These are phyloP conservation scores for Bos javanicus DNA, from an alignment of 2,113 vertebrate genomes.

Conservation along the genomic window DNA sequence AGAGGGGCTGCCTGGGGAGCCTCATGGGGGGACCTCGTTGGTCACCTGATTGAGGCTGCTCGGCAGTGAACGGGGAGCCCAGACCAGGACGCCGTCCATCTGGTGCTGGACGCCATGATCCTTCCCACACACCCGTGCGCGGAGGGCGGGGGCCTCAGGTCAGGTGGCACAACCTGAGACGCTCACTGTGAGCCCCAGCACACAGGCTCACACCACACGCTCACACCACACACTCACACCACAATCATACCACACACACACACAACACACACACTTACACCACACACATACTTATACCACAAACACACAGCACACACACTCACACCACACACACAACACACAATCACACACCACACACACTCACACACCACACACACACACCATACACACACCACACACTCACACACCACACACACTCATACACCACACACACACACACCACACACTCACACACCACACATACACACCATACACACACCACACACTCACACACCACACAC, in stretches of 20 bases:
- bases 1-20: not conserved
- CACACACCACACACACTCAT: too few species aligned
- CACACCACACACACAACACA: too few species aligned
- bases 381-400: too few species aligned
- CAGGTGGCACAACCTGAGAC: fast-evolving
- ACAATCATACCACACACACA: not conserved
- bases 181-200: too few species aligned
- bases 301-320: too few species aligned
- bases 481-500: too few species aligned
- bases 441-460: too few species aligned
- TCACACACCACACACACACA: too few species aligned
- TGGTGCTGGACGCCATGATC: fast-evolving
- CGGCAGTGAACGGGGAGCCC: fast-evolving
- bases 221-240: not conserved
- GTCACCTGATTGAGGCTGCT: not conserved
- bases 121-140: fast-evolving
- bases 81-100: fast-evolving
- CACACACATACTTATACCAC: not conserved
- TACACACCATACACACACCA: too few species aligned
- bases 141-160: not conserved
- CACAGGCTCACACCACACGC: not conserved
- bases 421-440: too few species aligned
- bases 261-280: too few species aligned
- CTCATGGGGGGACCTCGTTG: fast-evolving
- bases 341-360: too few species aligned